Evolutionary conservation across 2,113 vertebrate species (phyloP), one percentile per base, ranked within the genome.

Genomic region (Oplegnathus fasciatus): DNA sequence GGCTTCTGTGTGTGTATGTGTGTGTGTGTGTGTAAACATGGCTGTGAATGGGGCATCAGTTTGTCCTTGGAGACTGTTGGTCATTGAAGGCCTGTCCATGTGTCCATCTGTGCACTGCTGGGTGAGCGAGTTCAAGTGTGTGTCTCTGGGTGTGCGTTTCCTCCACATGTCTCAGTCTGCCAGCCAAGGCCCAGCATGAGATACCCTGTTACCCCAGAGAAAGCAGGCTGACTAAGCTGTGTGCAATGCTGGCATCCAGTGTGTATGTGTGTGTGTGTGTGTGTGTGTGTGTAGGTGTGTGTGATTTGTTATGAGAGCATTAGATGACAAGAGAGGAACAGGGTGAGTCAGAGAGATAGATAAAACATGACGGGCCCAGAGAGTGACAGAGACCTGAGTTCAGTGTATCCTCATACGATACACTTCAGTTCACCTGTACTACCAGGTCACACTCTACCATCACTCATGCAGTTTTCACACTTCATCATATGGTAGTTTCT

Each of bases 21-120:
- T n/a, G 46, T 52, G 55, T 52, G 24, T 42, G 9, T 72, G 76
- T 50, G 24, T 40, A 50, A 24, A 40, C 37, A 44, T 22, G 68
- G 54, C 58, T 68, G 60, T 69, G 75, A 86, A 82, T 64, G 65
- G 83, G 76, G 67, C 52, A 46, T 78, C 42, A 34, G 37, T 84
- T 84, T 80, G 74, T 86, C 83, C 74, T 88, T 61, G 17, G 88
- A 91, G 88, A 83, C 58, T 14, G 20, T 54, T 65, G 75, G 83
- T 88, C 78, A 86, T 86, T 84, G 77, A 88, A 83, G 72, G 34
- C 32, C 65, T 66, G 79, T 83, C 69, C 83, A 83, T 83, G 75
- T 87, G 84, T 88, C 86, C 83, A 88, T 90, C 90, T 90, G 90
- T 90, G 81, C 75, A 66, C 69, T 50, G 62, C 14, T 4, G 71